Evolutionary conservation across 1,140 invertebrate genomes (phyloP).

Genomic region (Aphidius gifuensis): DNA sequence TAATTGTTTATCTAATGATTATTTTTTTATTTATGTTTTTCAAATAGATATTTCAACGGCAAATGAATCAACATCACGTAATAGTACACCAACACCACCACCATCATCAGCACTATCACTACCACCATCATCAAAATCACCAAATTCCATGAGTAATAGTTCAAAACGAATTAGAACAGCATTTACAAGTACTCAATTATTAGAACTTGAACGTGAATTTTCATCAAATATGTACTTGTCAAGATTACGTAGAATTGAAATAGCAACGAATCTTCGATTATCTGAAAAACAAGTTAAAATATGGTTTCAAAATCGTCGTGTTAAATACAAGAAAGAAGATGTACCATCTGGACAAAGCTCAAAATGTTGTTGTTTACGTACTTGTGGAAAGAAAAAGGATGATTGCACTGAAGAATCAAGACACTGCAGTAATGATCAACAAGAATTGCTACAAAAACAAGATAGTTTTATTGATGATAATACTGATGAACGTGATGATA

Average conservation of each 20-base stretch:
- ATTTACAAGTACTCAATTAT: conserved; percentile 86
- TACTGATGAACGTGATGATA: background rate
- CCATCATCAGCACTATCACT: conserved; percentile 51
- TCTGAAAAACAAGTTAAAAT: conserved; percentile 95
- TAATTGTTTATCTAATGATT: too few species aligned
- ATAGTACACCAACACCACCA: conserved; percentile 60
- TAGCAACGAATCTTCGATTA: conserved; percentile 80
- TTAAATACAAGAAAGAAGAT: conserved; percentile 88
- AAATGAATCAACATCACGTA: conserved; percentile 52
- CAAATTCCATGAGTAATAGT: conserved; percentile 58
- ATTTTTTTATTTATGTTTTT: too few species aligned
- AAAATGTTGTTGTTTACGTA: conserved; percentile 58
- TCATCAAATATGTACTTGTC: conserved; percentile 88
- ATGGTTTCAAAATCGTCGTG: conserved; percentile 89
- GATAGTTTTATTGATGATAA: too few species aligned
- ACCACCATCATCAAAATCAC: conserved; percentile 48
- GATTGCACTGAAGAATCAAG: conserved; percentile 43
- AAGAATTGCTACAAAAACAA: conserved; percentile 15
- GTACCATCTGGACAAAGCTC: conserved; percentile 43
- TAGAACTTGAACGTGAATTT: conserved; percentile 90
- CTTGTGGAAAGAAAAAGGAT: conserved; percentile 59
- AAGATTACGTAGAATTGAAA: conserved; percentile 83
- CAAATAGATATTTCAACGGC: conserved; percentile 49
- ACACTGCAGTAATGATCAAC: conserved; percentile 28
- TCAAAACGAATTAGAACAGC: conserved; percentile 84